Base-by-base conservation (phyloP, 2,797 vertebrate genomes). In the Molossus molossus region DNA sequence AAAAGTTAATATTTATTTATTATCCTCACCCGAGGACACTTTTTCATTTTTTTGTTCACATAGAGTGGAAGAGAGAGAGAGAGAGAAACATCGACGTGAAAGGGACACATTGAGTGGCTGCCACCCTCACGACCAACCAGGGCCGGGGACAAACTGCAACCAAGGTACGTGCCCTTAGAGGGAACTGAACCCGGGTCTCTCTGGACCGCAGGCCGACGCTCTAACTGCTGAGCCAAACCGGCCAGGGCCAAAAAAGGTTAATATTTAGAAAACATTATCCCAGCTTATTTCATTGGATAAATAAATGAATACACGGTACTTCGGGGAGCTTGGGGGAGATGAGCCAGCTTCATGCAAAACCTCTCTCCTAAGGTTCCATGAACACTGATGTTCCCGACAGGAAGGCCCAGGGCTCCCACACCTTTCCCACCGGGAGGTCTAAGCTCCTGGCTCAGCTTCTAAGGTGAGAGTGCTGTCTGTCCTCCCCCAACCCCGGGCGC, bases 221-320 rank as follows among this genome's bases (percentile, higher is more conserved):
- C 33, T 33, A 33, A 33, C 33, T 33, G 33, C 33, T 33, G 33
- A 33, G 33, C 33, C 33, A 33, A 33, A 33, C 33, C 33, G 33
- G 33, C 33, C 33, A 33, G 33, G 33, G 33, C 33, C 33, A 33
- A 33, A 57, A 50, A 45, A 13, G 80, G 75, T 91, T 85, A 90
- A 82, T 85, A 84, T 94, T 94, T 82, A 6, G 84, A 64, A 93
- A 92, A 48, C 37, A 82, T 81, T 40, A 87, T 90, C 37, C 62
- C 58, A 79, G 37, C 29, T 88, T 82, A 57, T 87, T 90, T 95
- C 3, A 15, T 62, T 69, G 45, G 86, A 69, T 82, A 79, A 57
- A 92, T n/a, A 88, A 82, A 80, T 77, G 37, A 94, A 55, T 62
- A 72, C 60, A 40, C 58, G 29, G 77, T 64, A n/a, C 27, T 37